These are phyloP conservation scores for Varanus salvator DNA, from an alignment of 2,113 vertebrate genomes.

Conservation along the genomic window DNA sequence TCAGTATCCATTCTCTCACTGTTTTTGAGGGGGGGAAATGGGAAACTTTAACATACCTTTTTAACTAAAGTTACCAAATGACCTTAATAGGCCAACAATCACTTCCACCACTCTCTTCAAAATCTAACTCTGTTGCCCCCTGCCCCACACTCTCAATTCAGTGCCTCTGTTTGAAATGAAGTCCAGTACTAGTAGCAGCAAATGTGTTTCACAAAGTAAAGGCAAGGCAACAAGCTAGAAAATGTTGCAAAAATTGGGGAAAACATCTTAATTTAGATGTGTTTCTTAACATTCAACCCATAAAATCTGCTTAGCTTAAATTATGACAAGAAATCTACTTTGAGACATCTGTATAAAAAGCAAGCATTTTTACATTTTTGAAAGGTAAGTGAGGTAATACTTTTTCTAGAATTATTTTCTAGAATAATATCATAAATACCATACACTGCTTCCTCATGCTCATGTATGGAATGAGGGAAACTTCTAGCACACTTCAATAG, in stretches of 20 bases:
- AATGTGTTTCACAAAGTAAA: constrained; percentile 38
- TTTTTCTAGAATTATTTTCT: neutral
- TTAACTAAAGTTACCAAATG: neutral
- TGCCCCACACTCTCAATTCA: neutral
- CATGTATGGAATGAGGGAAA: no score
- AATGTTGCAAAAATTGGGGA: neutral
- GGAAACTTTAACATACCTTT: neutral
- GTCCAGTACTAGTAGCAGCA: constrained; percentile 30
- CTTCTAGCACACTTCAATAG: neutral
- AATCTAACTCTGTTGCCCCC: neutral
- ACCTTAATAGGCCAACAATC: neutral
- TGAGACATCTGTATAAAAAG: neutral
- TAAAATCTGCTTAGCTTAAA: neutral
- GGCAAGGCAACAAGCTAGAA: neutral
- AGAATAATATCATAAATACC: neutral
- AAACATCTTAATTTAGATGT: neutral
- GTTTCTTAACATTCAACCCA: neutral
- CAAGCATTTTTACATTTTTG: neutral
- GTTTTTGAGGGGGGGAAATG: no score
- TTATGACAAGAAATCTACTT: neutral
- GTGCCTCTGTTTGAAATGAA: constrained; percentile 7
- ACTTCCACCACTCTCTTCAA: neutral
- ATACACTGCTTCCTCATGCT: neutral
- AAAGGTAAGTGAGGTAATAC: neutral
- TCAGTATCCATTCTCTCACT: neutral